phyloP scores from a whole-genome alignment of 2,888 invertebrate genomes.

The Elysia crispata region DNA sequence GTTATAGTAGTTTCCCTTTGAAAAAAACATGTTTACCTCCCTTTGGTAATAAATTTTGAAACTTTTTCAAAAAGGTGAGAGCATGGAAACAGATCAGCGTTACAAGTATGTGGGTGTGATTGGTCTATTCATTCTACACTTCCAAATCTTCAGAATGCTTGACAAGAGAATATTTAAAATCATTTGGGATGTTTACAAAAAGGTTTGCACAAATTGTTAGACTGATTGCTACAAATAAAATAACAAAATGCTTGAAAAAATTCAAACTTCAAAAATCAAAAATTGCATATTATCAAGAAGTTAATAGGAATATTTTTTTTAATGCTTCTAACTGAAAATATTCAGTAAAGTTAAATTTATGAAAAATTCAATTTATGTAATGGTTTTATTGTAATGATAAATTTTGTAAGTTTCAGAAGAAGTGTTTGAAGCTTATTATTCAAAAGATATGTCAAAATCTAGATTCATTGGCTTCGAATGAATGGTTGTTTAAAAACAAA shows the following conservation, averaged over 20 bases:
- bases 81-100: slow-evolving; percentile 74
- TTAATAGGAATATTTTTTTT: no score
- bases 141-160: slow-evolving; percentile 83
- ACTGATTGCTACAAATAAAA: neutral
- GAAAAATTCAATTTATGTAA: no score
- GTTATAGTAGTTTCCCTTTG: no score
- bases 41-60: no score
- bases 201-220: slow-evolving; percentile 82
- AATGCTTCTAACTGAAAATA: no score
- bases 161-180: slow-evolving; percentile 87
- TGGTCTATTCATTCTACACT: slow-evolving; percentile 77
- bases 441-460: neutral
- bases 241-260: neutral
- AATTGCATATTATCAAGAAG: no score
- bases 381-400: no score
- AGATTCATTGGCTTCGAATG: no score
- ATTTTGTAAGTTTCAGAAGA: no score
- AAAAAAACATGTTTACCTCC: no score
- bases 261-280: neutral
- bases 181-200: slow-evolving; percentile 87
- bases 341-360: no score
- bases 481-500: no score
- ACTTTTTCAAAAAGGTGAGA: slow-evolving; percentile 64
- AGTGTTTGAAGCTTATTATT: neutral
- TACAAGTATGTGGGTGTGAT: slow-evolving; percentile 76